Base-by-base conservation (phyloP, 1,140 invertebrate genomes). In the Drosophila arawakana region DNA sequence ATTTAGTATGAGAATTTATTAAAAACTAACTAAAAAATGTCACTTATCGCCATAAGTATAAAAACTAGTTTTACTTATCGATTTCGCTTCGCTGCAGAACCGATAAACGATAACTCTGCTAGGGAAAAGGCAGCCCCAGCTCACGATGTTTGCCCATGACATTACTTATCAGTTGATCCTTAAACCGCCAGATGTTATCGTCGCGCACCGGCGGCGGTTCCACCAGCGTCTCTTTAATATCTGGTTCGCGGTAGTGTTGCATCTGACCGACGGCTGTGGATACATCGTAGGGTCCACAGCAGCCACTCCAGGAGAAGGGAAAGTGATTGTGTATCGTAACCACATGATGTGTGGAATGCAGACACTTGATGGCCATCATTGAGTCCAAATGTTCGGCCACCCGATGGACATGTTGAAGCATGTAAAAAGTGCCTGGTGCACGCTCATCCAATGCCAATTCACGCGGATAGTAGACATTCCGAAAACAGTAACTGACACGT, bases 401-500 rank as follows among this genome's bases (percentile, higher is more conserved):
- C 18, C 97, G 94, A 82, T 97, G 97, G 11, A 98, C 97, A 92
- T 98, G 97, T 84, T 97, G 96, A 73, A 98, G 91, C 97, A 98
- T 98, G 91, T 98, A 96, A 94, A 98, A 95, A 89, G 93, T 94
- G 2, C 96, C 96, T 65, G 97, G 95, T 72, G 95, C 95, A 59
- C 95, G 94, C 91, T 96, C 96, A 93, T 95, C 95, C 3, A 94
- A 94, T 85, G 97, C 96, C 44, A 95, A 94, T 18, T 95, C 94
- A 66, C 97, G 93, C 91, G 98, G 94, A 91, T 97, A 99, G 92
- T 98, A 99, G 1, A 98, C 96, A 84, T 98, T 98, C 54, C 97
- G 94, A 0, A 98, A 97, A 91, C 98, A 97, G 88, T 97, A 98
- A 1, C 96, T 96, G 34, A 92, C 83, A 7, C 95, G 93, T 0